These are phyloP conservation scores for Pelecanus crispus DNA, from an alignment of 2,113 vertebrate species.

Conservation along the genomic window DNA sequence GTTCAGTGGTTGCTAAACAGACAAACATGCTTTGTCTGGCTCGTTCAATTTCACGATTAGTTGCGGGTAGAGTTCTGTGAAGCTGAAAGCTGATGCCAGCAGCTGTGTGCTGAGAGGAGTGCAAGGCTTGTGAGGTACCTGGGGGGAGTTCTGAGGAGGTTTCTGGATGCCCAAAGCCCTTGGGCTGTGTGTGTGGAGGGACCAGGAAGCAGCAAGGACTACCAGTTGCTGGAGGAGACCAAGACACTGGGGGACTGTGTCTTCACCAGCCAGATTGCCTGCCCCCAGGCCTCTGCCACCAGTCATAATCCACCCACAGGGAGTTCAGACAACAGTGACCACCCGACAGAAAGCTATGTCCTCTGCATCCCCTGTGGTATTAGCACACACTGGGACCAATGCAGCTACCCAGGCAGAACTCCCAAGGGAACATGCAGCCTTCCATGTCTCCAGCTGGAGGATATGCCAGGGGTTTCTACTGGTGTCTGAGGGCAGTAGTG, in stretches of 20 bases:
- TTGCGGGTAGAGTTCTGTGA: background rate
- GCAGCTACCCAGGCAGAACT: background rate
- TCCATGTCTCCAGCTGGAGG: background rate
- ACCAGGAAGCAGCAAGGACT: background rate
- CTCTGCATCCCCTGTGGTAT: background rate
- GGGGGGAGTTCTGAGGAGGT: background rate
- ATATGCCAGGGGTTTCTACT: background rate
- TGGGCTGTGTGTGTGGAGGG: background rate
- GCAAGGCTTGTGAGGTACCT: background rate
- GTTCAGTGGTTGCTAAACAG: background rate
- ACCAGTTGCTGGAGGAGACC: background rate
- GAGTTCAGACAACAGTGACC: background rate
- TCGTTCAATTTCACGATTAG: background rate
- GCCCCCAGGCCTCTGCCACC: background rate
- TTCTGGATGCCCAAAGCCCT: background rate
- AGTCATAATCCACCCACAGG: background rate
- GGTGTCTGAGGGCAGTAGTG: background rate
- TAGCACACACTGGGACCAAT: background rate
- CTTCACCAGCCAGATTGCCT: background rate
- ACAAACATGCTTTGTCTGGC: background rate
- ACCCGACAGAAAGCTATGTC: background rate
- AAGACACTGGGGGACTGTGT: background rate
- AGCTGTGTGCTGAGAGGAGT: background rate
- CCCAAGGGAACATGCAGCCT: background rate
- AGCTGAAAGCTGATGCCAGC: background rate